These are phyloP conservation scores for Quadriops clusia DNA, from an alignment of 2,888 invertebrate species.

Conservation along the genomic window DNA sequence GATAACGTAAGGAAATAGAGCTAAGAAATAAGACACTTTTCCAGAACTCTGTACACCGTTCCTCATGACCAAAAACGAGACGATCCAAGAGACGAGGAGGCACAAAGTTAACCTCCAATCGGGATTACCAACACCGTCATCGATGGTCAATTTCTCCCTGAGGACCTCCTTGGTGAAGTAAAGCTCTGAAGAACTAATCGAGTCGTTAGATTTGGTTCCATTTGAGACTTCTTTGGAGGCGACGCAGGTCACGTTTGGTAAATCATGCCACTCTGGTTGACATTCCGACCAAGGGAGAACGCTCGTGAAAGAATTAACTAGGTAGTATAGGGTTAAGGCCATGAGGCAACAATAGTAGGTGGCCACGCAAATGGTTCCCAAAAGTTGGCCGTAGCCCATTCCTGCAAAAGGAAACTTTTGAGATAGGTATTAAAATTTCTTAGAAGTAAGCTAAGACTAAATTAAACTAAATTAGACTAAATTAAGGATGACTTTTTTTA, in stretches of 20 bases:
- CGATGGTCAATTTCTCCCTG: slow-evolving; percentile 36
- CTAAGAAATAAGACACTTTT: slow-evolving; percentile 77
- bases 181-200: slow-evolving; percentile 36
- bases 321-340: slow-evolving; percentile 60
- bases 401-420: no score
- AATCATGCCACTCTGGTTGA: slow-evolving; percentile 40
- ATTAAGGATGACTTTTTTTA: no score
- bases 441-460: no score
- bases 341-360: slow-evolving; percentile 68
- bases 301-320: slow-evolving; percentile 55
- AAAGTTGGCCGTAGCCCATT: slow-evolving; percentile 53
- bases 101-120: slow-evolving; percentile 58
- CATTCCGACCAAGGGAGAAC: slow-evolving; percentile 65
- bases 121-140: slow-evolving; percentile 40
- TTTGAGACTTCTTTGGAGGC: slow-evolving; percentile 10
- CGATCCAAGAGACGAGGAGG: slow-evolving; percentile 53
- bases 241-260: slow-evolving; percentile 11
- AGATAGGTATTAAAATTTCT: no score
- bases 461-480: no score
- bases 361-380: slow-evolving; percentile 52
- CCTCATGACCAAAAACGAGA: slow-evolving; percentile 56
- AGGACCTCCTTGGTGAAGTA: slow-evolving; percentile 44
- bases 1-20: slow-evolving; percentile 72
- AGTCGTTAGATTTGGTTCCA: slow-evolving; percentile 4
- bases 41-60: slow-evolving; percentile 69